These are phyloP conservation scores for Nebria salina DNA, from an alignment of 2,888 invertebrate genomes.

Conservation along the genomic window DNA sequence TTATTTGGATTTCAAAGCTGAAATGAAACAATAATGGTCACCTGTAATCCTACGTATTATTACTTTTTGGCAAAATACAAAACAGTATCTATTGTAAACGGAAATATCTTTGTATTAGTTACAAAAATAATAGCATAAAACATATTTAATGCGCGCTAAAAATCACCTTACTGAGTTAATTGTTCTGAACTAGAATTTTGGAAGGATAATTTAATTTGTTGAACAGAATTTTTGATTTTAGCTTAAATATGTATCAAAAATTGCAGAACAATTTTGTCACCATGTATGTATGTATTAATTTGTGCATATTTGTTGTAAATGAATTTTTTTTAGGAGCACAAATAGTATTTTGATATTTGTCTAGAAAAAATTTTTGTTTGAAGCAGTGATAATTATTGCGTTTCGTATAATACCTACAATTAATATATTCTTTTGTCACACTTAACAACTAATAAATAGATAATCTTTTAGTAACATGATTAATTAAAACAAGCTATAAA, in stretches of 20 bases:
- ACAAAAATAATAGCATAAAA: slow-evolving; percentile 11
- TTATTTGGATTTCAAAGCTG: not conserved
- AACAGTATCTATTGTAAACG: slow-evolving; percentile 2
- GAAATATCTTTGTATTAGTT: slow-evolving; percentile 19
- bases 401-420: too few species aligned
- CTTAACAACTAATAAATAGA: slow-evolving; percentile 6
- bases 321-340: too few species aligned
- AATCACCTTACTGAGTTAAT: not conserved
- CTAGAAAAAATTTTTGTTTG: too few species aligned
- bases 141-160: slow-evolving; percentile 25
- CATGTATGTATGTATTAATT: too few species aligned
- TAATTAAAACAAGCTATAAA: slow-evolving; percentile 43
- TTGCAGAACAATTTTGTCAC: too few species aligned
- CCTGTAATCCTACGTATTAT: not conserved
- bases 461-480: slow-evolving; percentile 31
- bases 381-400: slow-evolving; percentile 31
- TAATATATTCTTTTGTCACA: slow-evolving; percentile 11
- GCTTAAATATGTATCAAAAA: too few species aligned
- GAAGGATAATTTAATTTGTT: too few species aligned
- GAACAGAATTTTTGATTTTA: too few species aligned
- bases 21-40: not conserved
- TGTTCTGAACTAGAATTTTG: too few species aligned
- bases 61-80: not conserved
- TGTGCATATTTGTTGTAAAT: too few species aligned
- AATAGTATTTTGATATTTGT: slow-evolving; percentile 29